These are phyloP conservation scores for Tinea trinotella DNA, from an alignment of 2,888 invertebrate genomes.

Conservation along the genomic window DNA sequence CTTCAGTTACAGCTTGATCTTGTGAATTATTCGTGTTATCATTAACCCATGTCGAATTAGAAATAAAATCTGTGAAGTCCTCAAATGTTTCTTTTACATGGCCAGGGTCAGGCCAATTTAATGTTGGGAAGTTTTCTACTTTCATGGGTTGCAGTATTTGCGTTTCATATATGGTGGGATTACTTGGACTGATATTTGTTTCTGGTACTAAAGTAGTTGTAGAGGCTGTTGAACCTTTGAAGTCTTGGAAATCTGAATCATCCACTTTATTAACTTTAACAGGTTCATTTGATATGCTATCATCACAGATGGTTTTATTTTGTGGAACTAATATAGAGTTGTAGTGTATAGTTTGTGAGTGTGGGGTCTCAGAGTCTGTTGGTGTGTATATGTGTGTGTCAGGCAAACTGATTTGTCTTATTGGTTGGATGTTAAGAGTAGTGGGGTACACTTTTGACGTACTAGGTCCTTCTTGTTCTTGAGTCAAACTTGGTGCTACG, in stretches of 20 bases:
- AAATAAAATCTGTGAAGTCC: slow-evolving; percentile 56
- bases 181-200: not conserved
- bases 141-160: slow-evolving; percentile 54
- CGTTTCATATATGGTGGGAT: slow-evolving; percentile 24
- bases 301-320: slow-evolving; percentile 27
- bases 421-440: slow-evolving; percentile 52
- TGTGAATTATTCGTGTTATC: slow-evolving; percentile 22
- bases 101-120: slow-evolving; percentile 67
- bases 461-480: slow-evolving; percentile 22
- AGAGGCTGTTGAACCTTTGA: slow-evolving; percentile 34
- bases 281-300: slow-evolving; percentile 24
- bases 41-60: slow-evolving; percentile 36
- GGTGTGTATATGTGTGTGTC: slow-evolving; percentile 69
- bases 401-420: slow-evolving; percentile 61
- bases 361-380: slow-evolving; percentile 63
- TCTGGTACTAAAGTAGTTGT: slow-evolving; percentile 22
- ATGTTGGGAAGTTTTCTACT: slow-evolving; percentile 53
- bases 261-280: slow-evolving; percentile 31
- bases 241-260: slow-evolving; percentile 63
- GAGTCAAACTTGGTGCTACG: slow-evolving; percentile 22
- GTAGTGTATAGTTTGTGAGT: slow-evolving; percentile 66
- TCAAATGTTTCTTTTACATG: slow-evolving; percentile 60
- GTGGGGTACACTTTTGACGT: slow-evolving; percentile 51
- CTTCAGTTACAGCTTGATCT: not conserved
- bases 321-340: slow-evolving; percentile 41